Base-by-base conservation (phyloP, 1,140 invertebrate species). In the Ephestia elutella region DNA sequence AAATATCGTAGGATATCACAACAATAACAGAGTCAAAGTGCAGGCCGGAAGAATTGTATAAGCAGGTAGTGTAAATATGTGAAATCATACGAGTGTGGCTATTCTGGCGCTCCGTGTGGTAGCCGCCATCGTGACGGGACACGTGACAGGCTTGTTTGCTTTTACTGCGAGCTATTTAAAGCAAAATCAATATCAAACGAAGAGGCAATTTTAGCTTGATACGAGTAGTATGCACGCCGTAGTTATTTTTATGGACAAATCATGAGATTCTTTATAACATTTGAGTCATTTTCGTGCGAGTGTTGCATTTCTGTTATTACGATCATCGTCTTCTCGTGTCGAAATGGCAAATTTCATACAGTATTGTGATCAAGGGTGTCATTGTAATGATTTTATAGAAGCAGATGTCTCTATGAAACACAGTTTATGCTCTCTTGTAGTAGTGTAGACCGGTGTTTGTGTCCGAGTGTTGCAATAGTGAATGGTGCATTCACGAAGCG, bases 11-110 rank as follows among this genome's bases (percentile, higher is more conserved):
- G 21, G 21, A 25, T 32, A 32, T 32, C 4, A 10, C 30, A 10
- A 32, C 30, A 32, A 32, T 32, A 44, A 44, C 10, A 15, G 38
- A 44, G 38, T 44, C 38, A 44, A 44, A 44, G 38, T 44, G 13
- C 38, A 44, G 5, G 13, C 38, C 13, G 38, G 38, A 44, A 44
- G 38, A 15, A 17, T 15, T 44, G 38, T 44, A 10, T 44, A 44
- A 44, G 38, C 15, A 15, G 9, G 3, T 32, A 32, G 30, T 44
- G 38, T 44, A 44, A 10, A 44, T 54, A 49, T 50, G 28, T 18
- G 44, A 65, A 66, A 49, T 61, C 61, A 8, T 63, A 63, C 49
- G 58, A 66, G 61, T 66, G 63, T 56, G 38, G 56, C 54, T 64
- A 59, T 58, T 60, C 54, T 58, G 49, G 60, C 49, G 60, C 63